Base-by-base conservation (phyloP, 2,888 invertebrate species). In the Spodoptera picta region DNA sequence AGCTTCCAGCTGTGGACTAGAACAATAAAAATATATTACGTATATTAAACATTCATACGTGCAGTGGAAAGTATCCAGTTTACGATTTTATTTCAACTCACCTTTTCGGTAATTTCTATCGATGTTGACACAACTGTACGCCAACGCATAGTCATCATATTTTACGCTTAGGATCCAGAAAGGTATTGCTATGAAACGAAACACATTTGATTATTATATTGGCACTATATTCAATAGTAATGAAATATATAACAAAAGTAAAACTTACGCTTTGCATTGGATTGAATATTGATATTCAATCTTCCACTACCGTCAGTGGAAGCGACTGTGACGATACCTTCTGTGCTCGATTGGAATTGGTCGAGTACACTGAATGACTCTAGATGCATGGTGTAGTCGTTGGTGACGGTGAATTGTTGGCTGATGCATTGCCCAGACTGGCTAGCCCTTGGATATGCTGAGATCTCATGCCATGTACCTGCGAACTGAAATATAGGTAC, bases 131-230 rank as follows among this genome's bases (percentile, higher is more conserved):
- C 96, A 96, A 56, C 96, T 95, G 92, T 96, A 96, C 0, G 95
- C 95, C 2, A 96, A 92, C 0, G 96, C 92, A 75, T 95, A 96
- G 71, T 92, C 91, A 0, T 89, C 87, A 81, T 96, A 96, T 83
- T 96, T 96, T 0, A 96, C 96, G 48, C 91, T 77, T 10, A 90
- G 50, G 49, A 90, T 83, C 87, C 87, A 90, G 60, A 84, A 89
- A 0, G 90, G 90, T 57, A 88, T 82, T 12, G 6, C 90, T 90
- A 79, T 23, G 1, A 81, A 62, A 65, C 14, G 7, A 36, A 36
- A 44, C 7, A 7, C 23, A 9, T 4, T 45, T 24, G 36, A 31
- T 45, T 49, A 7, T 10, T 46, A 0, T 36, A 19, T 36, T 9
- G 10, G 4, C 36, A 7, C 36, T 7, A 50, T 1, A 5, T 11